phyloP scores from a whole-genome alignment of 2,797 vertebrate genomes.

The Tragopan temminckii region DNA sequence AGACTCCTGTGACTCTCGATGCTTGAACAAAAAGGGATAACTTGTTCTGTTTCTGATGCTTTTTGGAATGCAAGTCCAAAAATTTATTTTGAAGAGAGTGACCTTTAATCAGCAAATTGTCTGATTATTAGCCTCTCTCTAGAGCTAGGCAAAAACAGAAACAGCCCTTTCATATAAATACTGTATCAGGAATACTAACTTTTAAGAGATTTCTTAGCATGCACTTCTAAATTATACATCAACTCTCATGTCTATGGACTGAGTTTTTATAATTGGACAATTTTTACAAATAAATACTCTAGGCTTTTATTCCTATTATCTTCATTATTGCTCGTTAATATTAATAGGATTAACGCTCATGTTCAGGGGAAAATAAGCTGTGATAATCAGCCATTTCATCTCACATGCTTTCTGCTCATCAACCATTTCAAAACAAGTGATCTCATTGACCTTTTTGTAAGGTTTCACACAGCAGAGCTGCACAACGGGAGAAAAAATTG shows the following conservation, averaged over 20 bases:
- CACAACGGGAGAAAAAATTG: not conserved
- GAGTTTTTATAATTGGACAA: not conserved
- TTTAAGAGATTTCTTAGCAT: not conserved
- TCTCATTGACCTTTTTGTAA: not conserved
- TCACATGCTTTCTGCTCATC: not conserved
- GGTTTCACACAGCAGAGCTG: not conserved
- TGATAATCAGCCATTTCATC: not conserved
- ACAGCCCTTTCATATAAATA: not conserved
- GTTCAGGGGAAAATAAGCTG: not conserved
- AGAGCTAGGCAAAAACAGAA: not conserved
- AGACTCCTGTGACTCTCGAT: not conserved
- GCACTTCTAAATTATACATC: not conserved
- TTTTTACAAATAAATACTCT: slow-evolving; percentile 4
- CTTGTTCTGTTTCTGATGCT: not conserved
- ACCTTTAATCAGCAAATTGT: not conserved
- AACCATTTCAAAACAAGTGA: not conserved
- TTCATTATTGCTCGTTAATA: not conserved
- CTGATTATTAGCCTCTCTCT: not conserved
- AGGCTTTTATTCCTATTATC: not conserved
- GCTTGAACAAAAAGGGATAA: not conserved
- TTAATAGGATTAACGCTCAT: not conserved
- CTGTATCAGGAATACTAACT: not conserved
- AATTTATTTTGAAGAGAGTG: not conserved
- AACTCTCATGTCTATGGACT: not conserved
- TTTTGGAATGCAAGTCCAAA: not conserved